Percentiles rank a stretch among this genome's conserved stretches.
Evolutionary conservation across 2,113 vertebrate species (phyloP).

Genomic region (Illadopsis cleaveri): DNA sequence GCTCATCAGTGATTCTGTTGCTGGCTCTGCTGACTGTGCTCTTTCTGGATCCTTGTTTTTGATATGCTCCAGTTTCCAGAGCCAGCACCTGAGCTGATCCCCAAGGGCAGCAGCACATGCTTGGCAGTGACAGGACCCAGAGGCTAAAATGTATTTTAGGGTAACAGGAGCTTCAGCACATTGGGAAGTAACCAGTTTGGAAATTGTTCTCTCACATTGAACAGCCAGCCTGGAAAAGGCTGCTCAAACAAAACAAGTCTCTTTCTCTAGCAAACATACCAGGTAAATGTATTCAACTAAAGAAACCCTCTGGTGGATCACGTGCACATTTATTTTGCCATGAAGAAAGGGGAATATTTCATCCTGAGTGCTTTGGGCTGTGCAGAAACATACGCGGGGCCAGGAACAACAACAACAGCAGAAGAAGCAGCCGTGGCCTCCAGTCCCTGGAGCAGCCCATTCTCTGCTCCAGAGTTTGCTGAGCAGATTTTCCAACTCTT

Average conservation of each 20-base stretch:
- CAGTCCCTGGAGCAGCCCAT: background rate
- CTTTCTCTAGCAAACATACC: background rate
- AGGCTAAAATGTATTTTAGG: conserved; percentile 16
- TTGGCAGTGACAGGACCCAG: conserved; percentile 19
- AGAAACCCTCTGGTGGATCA: background rate
- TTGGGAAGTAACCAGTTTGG: background rate
- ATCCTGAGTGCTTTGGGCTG: background rate
- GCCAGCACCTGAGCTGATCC: background rate
- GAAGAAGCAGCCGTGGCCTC: background rate
- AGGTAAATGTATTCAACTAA: background rate
- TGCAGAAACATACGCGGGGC: background rate
- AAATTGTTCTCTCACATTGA: background rate
- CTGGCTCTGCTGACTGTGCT: conserved; percentile 7
- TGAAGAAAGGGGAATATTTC: conserved; percentile 2
- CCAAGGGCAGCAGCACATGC: background rate
- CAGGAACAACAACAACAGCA: background rate
- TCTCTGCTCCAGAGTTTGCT: background rate
- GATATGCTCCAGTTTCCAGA: background rate
- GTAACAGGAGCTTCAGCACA: background rate
- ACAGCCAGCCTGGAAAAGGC: background rate
- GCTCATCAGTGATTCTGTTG: background rate
- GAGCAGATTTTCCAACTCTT: background rate
- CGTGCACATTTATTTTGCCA: background rate
- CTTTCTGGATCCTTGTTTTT: background rate
- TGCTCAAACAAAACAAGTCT: background rate